Percentiles rank a stretch among this genome's conserved stretches.
phyloP scores from a whole-genome alignment of 2,888 invertebrate species.

The Pegoplata infirma region DNA sequence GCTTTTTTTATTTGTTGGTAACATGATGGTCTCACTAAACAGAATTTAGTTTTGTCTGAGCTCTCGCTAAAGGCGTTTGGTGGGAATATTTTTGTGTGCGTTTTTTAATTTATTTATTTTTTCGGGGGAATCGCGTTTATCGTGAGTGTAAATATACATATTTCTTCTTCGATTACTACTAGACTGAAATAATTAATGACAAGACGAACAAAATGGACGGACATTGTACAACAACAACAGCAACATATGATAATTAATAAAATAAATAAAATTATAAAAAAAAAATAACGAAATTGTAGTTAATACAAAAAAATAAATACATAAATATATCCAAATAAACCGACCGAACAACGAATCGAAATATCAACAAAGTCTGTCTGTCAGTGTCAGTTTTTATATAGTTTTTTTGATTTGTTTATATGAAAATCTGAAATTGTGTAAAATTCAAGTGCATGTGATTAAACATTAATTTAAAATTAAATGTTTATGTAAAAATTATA shows the following conservation, averaged over 20 bases:
- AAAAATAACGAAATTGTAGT: neutral
- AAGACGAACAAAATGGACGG: neutral
- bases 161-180: slow-evolving; percentile 16
- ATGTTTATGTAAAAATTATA: slow-evolving; percentile 18
- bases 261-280: neutral
- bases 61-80: slow-evolving; percentile 54
- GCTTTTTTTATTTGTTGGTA: slow-evolving; percentile 20
- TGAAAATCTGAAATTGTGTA: neutral
- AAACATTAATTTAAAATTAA: neutral
- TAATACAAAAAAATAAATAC: neutral
- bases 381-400: slow-evolving; percentile 50
- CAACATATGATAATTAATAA: neutral
- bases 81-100: slow-evolving; percentile 18
- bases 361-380: slow-evolving; percentile 24
- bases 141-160: slow-evolving; percentile 48
- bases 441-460: slow-evolving; percentile 17
- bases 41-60: slow-evolving; percentile 61
- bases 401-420: slow-evolving; percentile 20
- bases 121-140: slow-evolving; percentile 28
- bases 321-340: too few relatives aligned
- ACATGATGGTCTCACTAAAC: slow-evolving; percentile 50
- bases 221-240: neutral
- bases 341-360: neutral
- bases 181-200: slow-evolving; percentile 2
- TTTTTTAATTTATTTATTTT: neutral